Percentiles rank a stretch among this genome's conserved stretches.
Evolutionary conservation across 1,140 invertebrate species (phyloP).

Genomic region (Bombus turneri): DNA sequence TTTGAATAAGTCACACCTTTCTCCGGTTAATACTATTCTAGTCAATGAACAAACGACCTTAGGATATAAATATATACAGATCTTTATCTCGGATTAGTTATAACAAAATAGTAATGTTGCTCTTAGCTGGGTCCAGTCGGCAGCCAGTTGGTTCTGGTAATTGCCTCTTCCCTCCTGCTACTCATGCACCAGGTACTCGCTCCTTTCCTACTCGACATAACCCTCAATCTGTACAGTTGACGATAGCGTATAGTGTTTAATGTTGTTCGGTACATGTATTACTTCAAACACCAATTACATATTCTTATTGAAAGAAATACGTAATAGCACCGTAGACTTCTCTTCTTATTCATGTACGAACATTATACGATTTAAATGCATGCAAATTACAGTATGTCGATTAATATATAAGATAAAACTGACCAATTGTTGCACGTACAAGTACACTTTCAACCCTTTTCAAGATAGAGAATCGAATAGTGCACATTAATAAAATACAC

Average conservation of each 20-base stretch:
- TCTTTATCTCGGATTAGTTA: conserved; percentile 62
- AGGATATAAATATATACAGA: conserved; percentile 40
- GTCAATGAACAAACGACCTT: conserved; percentile 10
- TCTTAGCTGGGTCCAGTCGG: conserved; percentile 80
- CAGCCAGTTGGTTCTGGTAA: conserved; percentile 78
- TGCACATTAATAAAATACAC: conserved; percentile 1
- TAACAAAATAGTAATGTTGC: conserved; percentile 74
- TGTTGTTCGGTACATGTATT: conserved; percentile 22
- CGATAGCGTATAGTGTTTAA: conserved; percentile 36
- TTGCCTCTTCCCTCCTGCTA: conserved; percentile 78
- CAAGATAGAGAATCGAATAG: conserved; percentile 43
- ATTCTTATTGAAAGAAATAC: not conserved
- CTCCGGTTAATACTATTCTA: not conserved
- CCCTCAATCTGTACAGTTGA: conserved; percentile 50
- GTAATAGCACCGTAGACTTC: conserved; percentile 55
- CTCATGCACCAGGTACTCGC: conserved; percentile 79
- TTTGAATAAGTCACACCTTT: conserved; percentile 41
- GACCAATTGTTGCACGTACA: conserved; percentile 45
- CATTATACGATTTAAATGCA: conserved; percentile 42
- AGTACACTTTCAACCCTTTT: not conserved
- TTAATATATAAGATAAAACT: not conserved
- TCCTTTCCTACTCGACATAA: conserved; percentile 66
- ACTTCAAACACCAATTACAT: conserved; percentile 18
- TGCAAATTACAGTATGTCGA: conserved; percentile 30
- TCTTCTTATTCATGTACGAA: conserved; percentile 36